phyloP scores from a whole-genome alignment of 2,113 vertebrate genomes.

The Ictidomys tridecemlineatus region DNA sequence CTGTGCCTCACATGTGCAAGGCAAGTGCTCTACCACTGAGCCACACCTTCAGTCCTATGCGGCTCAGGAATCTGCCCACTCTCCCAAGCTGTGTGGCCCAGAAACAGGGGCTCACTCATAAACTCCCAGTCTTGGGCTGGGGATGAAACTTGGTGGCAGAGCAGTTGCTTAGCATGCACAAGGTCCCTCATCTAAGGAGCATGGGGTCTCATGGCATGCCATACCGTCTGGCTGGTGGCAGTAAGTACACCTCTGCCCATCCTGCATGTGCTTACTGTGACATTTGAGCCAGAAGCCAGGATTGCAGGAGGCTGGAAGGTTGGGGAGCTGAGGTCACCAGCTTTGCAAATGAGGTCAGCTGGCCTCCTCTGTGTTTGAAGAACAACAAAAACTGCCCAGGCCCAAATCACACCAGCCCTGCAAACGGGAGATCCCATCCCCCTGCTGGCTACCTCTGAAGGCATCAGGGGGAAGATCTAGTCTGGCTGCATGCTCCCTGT shows the following conservation, averaged over 20 bases:
- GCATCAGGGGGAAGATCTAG: background rate
- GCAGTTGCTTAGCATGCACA: background rate
- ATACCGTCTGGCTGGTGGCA: background rate
- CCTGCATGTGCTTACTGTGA: background rate
- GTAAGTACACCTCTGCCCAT: background rate
- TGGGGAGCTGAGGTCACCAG: background rate
- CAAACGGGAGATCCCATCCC: background rate
- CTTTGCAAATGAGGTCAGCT: slow-evolving; percentile 34
- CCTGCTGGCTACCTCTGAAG: background rate
- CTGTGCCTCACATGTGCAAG: too few relatives aligned
- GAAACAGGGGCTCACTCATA: background rate
- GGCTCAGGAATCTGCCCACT: background rate
- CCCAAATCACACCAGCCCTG: background rate
- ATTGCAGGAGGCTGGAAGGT: background rate
- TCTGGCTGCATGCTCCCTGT: background rate
- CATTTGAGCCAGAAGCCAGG: background rate
- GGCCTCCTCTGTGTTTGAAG: background rate
- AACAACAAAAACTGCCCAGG: background rate
- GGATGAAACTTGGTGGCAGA: background rate
- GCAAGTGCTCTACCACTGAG: background rate
- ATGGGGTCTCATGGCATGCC: background rate
- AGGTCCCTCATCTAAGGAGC: background rate
- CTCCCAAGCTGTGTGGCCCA: background rate
- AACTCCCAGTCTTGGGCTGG: background rate
- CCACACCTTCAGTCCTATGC: background rate